A percentile compares a stretch with the other conserved stretches of the same genome.
Conservation (phyloP, 2,797 vertebrate genomes). For the Peromyscus attwateri region DNA sequence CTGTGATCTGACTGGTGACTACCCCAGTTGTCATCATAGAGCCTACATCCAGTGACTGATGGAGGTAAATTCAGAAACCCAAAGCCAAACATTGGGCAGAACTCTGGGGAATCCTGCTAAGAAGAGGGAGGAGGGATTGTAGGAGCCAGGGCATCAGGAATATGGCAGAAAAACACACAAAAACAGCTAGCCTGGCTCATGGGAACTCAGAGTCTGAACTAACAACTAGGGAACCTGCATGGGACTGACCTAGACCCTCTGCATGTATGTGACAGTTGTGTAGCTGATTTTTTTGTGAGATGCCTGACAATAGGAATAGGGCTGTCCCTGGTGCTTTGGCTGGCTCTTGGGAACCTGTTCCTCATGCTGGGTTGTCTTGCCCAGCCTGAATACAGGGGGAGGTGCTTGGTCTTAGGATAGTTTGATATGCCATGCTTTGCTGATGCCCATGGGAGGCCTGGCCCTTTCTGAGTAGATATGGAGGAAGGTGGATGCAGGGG, state of each 20-base stretch:
- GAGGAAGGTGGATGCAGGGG: neutral
- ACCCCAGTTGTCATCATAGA: neutral
- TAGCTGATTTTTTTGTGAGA: neutral
- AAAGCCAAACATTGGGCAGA: neutral
- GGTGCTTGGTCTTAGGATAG: neutral
- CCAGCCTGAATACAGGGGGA: neutral
- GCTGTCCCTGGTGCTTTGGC: neutral
- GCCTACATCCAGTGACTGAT: neutral
- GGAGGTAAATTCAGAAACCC: neutral
- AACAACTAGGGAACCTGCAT: neutral
- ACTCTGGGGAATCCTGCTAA: neutral
- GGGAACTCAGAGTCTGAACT: neutral
- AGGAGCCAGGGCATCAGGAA: neutral
- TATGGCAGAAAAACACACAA: neutral
- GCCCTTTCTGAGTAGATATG: neutral
- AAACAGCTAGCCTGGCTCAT: neutral
- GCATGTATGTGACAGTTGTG: neutral
- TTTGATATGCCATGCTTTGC: neutral
- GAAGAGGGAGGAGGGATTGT: neutral
- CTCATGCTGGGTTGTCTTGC: neutral
- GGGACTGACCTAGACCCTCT: neutral
- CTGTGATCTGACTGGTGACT: neutral
- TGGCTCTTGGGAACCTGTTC: neutral
- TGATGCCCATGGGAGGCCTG: neutral
- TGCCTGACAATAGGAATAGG: neutral